Base-by-base conservation (phyloP, 2,888 invertebrate species). In the Parasteatoda lunata region DNA sequence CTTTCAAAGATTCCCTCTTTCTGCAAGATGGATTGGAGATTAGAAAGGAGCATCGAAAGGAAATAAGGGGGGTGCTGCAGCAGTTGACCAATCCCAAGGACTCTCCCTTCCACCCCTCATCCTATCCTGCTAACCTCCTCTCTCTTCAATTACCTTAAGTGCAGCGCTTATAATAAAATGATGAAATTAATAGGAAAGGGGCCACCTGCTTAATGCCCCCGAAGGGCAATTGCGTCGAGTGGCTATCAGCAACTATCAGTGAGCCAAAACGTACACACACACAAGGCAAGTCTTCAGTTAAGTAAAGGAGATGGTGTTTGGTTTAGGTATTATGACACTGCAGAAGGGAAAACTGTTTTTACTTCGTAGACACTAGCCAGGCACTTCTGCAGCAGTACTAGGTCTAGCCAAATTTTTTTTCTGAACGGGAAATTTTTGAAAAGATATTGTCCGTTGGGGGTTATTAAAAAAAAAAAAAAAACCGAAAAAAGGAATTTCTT, bases 131-230 rank as follows among this genome's bases (percentile, higher is more conserved):
- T n/a, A 59, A 9, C 59, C 9, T n/a, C 59, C 59, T 59, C 59
- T 13, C n/a, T 59, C 76, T 80, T 77, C 86, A 87, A 87, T 87
- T 87, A 87, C 82, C 86, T 80, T 87, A 87, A 87, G 86, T 87
- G 86, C 86, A 87, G 81, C 82, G 81, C 86, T 81, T 82, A 87
- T 87, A 87, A 87, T 87, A 82, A 82, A 87, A 87, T 87, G 86
- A 87, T 82, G 86, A 82, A 87, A 87, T 87, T 87, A 87, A 87
- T 87, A 87, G 81, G 81, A 77, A 77, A 59, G 77, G 86, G 82
- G 86, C 86, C 86, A 87, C 86, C 82, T 82, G 86, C 81, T 87
- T 87, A 87, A 77, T 87, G 77, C 86, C 85, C 86, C 85, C 80
- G 49, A 64, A 77, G 69, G 84, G 78, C 84, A 84, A 84, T 84